A percentile compares a stretch with the other conserved stretches of the same genome.
phyloP scores from a whole-genome alignment of 2,888 invertebrate genomes.

The Venustoraphidia nigricollis region DNA sequence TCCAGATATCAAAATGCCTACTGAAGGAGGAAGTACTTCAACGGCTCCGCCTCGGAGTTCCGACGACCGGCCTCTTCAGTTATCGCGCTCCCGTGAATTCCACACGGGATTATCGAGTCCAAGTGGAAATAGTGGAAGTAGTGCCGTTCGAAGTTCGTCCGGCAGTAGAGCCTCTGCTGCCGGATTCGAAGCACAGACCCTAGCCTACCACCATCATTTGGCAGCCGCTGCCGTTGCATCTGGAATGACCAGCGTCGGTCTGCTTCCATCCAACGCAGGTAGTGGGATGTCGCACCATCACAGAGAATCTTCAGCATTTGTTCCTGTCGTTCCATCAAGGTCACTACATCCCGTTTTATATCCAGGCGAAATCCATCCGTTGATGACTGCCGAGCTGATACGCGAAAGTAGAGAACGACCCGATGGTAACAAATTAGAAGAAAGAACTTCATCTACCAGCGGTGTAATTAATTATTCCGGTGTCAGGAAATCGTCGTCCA shows the following conservation, averaged over 20 bases:
- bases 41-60: constrained; percentile 7
- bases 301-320: constrained; percentile 72
- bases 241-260: constrained; percentile 18
- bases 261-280: constrained; percentile 19
- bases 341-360: constrained; percentile 57
- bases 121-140: constrained; percentile 41
- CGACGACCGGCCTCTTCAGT: constrained; percentile 32
- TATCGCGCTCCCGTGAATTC: constrained; percentile 34
- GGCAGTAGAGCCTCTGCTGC: constrained; percentile 30
- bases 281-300: constrained; percentile 35
- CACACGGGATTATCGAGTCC: constrained; percentile 26
- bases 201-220: constrained; percentile 51
- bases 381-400: constrained; percentile 42
- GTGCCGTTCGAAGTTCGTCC: constrained; percentile 26
- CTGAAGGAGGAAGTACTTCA: constrained; percentile 6
- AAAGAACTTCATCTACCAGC: not conserved
- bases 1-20: constrained; percentile 8
- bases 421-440: constrained; percentile 7
- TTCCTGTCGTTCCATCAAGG: constrained; percentile 72
- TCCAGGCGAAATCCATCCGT: constrained; percentile 53
- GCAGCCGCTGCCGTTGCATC: constrained; percentile 30
- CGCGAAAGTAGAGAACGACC: constrained; percentile 28
- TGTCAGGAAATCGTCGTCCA: constrained; percentile 26
- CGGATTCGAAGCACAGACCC: constrained; percentile 44
- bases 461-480: constrained; percentile 8